Percentiles rank a stretch among this genome's conserved stretches.
phyloP scores from a whole-genome alignment of 2,888 invertebrate genomes.

The Sclerodermus sp. region DNA sequence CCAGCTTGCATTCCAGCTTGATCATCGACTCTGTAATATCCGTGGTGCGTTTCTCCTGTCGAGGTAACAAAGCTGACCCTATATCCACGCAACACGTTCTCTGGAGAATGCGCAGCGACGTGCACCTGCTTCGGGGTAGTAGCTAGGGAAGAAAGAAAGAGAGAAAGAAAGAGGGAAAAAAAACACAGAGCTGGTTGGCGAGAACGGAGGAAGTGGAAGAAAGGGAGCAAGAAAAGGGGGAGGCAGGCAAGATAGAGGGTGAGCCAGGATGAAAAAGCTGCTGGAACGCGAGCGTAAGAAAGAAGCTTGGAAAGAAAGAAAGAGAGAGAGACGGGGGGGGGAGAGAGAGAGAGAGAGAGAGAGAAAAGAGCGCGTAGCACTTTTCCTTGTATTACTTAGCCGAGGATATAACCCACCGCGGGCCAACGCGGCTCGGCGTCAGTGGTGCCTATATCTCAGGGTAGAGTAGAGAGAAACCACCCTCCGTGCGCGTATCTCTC shows the following conservation, averaged over 20 bases:
- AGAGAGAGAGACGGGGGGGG: slow-evolving; percentile 1
- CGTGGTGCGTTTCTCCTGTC: slow-evolving; percentile 3
- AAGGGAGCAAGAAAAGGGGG: no score
- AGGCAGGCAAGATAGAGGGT: slow-evolving; percentile 8
- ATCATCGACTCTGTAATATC: no score
- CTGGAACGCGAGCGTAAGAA: not conserved
- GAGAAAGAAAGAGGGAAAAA: slow-evolving; percentile 7
- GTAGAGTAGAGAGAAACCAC: slow-evolving; percentile 43
- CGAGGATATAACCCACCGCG: slow-evolving; percentile 44
- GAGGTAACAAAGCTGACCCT: slow-evolving; percentile 28
- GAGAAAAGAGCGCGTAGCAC: slow-evolving; percentile 40
- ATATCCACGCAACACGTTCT: slow-evolving; percentile 23
- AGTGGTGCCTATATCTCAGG: slow-evolving; percentile 48
- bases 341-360: slow-evolving; percentile 5
- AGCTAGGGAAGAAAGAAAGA: slow-evolving; percentile 4
- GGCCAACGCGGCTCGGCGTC: slow-evolving; percentile 24
- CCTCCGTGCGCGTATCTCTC: slow-evolving; percentile 50
- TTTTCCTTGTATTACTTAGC: slow-evolving; percentile 56
- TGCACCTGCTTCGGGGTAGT: slow-evolving; percentile 27
- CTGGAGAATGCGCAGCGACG: slow-evolving; percentile 32
- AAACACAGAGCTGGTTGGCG: slow-evolving; percentile 6
- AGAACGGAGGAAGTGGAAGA: not conserved
- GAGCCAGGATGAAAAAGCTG: slow-evolving; percentile 12
- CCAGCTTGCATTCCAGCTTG: no score
- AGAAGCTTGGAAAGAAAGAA: slow-evolving; percentile 2